Evolutionary conservation across 2,888 invertebrate species (phyloP), one percentile per base, ranked within the genome.

Genomic region (Mellilla xanthometata): DNA sequence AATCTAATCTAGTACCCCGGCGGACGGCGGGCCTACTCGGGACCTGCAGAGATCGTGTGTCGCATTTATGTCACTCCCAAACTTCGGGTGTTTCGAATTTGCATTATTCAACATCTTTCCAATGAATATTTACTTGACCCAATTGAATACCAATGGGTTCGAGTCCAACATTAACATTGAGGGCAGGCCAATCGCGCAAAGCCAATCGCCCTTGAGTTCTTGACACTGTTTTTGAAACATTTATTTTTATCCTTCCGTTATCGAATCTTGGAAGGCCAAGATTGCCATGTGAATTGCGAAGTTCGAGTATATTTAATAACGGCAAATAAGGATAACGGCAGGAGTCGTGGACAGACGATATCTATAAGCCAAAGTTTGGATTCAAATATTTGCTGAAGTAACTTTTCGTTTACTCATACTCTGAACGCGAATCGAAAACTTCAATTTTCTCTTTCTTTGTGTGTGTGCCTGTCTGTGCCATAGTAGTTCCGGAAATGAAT

Each of bases 81-180:
- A 65, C 52, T 68, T 66, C 51, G 58, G 57, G 57, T 63, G 65
- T 70, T 71, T 65, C 61, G 60, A 62, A 59, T 69, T 72, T 65
- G 65, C 64, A 69, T 69, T 69, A 72, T 72, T 71, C 69, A 70
- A 68, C 62, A 60, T 62, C 58, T 58, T 60, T 55, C 58, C 63
- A 62, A 71, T 69, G 68, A 72, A 72, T 72, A 71, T 71, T 71
- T 71, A 68, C 67, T 63, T 51, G 60, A 51, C 56, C 61, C 67
- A 66, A 69, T 69, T 64, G 66, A 71, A 71, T 68, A 60, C 56
- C 68, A 65, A 71, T 68, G 58, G 60, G 58, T 65, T 67, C 64
- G 58, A 55, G 58, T 56, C 56, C 56, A 51, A 56, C 54, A 58
- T 58, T 54, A 58, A 58, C 58, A 56, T 58, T 39, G 54, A 56